These are phyloP conservation scores for Budorcas taxicolor DNA, from an alignment of 2,113 vertebrate genomes.

Conservation along the genomic window DNA sequence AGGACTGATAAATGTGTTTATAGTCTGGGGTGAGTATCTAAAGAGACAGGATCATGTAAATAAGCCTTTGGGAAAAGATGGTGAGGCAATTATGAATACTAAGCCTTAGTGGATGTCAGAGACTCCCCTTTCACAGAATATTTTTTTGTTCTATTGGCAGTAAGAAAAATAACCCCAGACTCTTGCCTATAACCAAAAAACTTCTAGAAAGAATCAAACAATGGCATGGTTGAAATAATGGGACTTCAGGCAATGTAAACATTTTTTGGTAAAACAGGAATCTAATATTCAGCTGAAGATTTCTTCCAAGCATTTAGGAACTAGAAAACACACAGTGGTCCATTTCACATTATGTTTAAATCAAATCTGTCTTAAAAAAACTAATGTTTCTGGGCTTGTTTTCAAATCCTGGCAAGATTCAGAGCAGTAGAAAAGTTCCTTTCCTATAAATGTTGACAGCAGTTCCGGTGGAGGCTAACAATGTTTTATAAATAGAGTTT, in stretches of 20 bases:
- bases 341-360: slow-evolving; percentile 48
- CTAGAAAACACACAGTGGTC: slow-evolving; percentile 41
- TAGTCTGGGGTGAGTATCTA: slow-evolving; percentile 70
- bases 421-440: slow-evolving; percentile 38
- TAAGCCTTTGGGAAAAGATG: slow-evolving; percentile 71
- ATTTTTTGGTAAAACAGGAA: slow-evolving; percentile 63
- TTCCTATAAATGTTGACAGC: slow-evolving; percentile 69
- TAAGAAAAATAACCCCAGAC: slow-evolving; percentile 56
- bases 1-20: slow-evolving; percentile 79
- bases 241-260: slow-evolving; percentile 41
- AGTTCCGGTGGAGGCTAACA: slow-evolving; percentile 64
- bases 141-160: slow-evolving; percentile 53
- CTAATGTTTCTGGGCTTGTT: slow-evolving; percentile 51
- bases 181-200: neutral
- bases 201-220: slow-evolving; percentile 36
- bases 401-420: slow-evolving; percentile 46
- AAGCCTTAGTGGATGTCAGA: slow-evolving; percentile 64
- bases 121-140: slow-evolving; percentile 50
- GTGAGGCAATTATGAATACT: slow-evolving; percentile 70
- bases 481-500: slow-evolving; percentile 74
- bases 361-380: slow-evolving; percentile 52
- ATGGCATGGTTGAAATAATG: slow-evolving; percentile 53
- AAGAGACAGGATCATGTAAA: slow-evolving; percentile 78
- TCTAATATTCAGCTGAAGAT: slow-evolving; percentile 58
- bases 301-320: slow-evolving; percentile 62